Base-by-base conservation (phyloP, 2,113 vertebrate genomes). In the Pygoscelis antarcticus region DNA sequence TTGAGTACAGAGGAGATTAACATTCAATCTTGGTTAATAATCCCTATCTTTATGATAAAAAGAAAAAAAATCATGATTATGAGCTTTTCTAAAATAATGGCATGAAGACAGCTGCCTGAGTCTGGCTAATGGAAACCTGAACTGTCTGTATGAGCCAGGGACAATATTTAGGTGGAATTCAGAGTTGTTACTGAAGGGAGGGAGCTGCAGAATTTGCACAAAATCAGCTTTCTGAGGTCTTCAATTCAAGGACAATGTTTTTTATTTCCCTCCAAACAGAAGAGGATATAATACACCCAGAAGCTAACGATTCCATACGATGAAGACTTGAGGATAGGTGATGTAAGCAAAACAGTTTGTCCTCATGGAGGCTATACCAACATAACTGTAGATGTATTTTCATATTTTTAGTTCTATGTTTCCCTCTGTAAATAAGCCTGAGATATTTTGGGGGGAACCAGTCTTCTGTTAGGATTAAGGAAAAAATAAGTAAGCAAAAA, bases 31-130 rank as follows among this genome's bases (percentile, higher is more conserved):
- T 94, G 87, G 90, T 96, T 95, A 92, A 93, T 95, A 97, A 96
- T 97, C 94, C 91, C 87, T 89, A 14, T 83, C 87, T 93, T 93
- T 89, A 86, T 87, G 81, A 87, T 86, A 69, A 95, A 95, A 94
- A 79, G 54, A 32, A 89, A 89, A 95, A 90, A 88, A 83, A 34
- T 14, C 76, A 94, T 66, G 1, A 76, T 95, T 92, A 90, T 79
- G 78, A 94, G 54, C 40, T 26, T 91, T 96, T 96, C 87, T 89
- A 69, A 85, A 92, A 78, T 95, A 92, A 91, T 81, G 46, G 70
- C 55, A 70, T 60, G 62, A 91, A 79, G 64, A 88, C 55, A 93
- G 87, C 79, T 96, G 89, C 46, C 38, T 95, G 92, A 84, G 51
- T 54, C 80, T 91, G 57, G 54, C 18, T 93, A 87, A 90, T 88